A percentile compares a stretch with the other conserved stretches of the same genome.
Conservation (phyloP, 2,113 vertebrate species). For the Eurystomus gularis region DNA sequence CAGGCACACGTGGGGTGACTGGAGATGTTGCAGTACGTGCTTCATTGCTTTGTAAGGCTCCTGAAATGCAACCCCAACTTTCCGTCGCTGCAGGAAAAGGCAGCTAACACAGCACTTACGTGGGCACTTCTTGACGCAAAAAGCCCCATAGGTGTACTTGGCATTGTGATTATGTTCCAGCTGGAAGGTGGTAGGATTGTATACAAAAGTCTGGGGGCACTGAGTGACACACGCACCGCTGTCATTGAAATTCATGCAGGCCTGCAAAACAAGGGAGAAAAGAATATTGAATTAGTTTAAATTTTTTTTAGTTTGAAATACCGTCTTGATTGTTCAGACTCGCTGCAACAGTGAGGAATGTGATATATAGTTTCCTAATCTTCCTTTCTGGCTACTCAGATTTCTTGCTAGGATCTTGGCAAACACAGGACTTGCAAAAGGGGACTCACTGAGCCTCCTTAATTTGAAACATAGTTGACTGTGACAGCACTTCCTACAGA, state of each 20-base stretch:
- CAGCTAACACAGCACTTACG: slow-evolving; percentile 77
- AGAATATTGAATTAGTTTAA: not conserved
- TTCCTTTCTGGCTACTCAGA: not conserved
- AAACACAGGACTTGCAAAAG: not conserved
- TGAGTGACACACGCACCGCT: slow-evolving; percentile 95
- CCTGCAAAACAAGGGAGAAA: slow-evolving; percentile 72
- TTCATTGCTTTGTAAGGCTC: not conserved
- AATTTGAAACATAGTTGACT: not conserved
- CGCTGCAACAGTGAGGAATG: not conserved
- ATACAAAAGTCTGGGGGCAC: slow-evolving; percentile 95
- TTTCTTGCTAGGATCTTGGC: not conserved
- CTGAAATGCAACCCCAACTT: not conserved
- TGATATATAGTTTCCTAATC: not conserved
- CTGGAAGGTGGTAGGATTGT: slow-evolving; percentile 96
- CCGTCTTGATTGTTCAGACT: not conserved
- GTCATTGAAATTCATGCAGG: slow-evolving; percentile 98
- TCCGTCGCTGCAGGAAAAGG: not conserved
- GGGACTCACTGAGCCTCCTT: not conserved
- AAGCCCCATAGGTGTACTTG: slow-evolving; percentile 97
- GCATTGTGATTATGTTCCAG: slow-evolving; percentile 93
- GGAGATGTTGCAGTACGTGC: not conserved
- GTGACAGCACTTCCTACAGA: not conserved
- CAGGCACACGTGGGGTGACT: not conserved
- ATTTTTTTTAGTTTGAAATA: not conserved
- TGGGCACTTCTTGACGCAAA: slow-evolving; percentile 97